phyloP scores from a whole-genome alignment of 2,113 vertebrate genomes.

The Amphilophus citrinellus region DNA sequence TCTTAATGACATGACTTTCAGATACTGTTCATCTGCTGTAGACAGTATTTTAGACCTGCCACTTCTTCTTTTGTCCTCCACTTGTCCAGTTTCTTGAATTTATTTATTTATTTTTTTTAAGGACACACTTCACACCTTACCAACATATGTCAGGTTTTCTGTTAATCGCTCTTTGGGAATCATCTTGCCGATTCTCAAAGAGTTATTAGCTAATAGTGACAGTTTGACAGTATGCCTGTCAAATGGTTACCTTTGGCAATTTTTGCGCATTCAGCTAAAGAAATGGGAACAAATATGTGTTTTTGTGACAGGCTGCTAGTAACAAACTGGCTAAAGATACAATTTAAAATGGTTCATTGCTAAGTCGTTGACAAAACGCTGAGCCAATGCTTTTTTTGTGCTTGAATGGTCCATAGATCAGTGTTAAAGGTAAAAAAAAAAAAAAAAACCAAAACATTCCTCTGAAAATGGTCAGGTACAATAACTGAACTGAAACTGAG shows the following conservation, averaged over 20 bases:
- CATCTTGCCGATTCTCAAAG: neutral
- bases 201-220: no score
- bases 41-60: neutral
- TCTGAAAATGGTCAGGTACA: neutral
- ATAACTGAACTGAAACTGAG: neutral
- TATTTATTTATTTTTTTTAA: neutral
- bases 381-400: neutral
- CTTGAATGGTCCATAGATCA: neutral
- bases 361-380: neutral
- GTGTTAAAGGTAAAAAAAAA: neutral
- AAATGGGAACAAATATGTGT: neutral
- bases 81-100: neutral
- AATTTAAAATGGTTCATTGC: neutral
- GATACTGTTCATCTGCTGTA: neutral
- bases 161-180: neutral
- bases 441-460: neutral
- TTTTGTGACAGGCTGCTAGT: fast-evolving
- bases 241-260: neutral
- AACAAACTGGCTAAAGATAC: no score
- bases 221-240: neutral
- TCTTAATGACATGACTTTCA: no score
- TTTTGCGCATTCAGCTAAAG: neutral
- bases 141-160: neutral
- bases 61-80: neutral
- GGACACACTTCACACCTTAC: neutral